These are phyloP conservation scores for Tapirus terrestris DNA, from an alignment of 2,113 vertebrate genomes.

Conservation along the genomic window DNA sequence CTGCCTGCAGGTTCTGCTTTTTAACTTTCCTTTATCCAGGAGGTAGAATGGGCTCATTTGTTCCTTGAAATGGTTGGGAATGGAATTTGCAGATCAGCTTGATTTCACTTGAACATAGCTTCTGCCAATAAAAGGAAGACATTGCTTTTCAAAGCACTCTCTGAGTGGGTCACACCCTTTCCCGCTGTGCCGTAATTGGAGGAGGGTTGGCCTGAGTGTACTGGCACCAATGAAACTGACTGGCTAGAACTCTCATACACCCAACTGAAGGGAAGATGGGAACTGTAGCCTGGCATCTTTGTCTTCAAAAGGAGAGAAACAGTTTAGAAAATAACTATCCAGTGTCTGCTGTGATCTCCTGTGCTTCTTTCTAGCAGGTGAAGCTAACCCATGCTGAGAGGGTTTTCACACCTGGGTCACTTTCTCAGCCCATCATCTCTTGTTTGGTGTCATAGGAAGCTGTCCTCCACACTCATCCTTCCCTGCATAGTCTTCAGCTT, in stretches of 20 bases:
- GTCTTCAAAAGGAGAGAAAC: not conserved
- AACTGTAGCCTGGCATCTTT: not conserved
- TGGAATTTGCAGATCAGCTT: not conserved
- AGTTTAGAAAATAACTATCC: not conserved
- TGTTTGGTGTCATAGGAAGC: not conserved
- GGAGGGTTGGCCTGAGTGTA: not conserved
- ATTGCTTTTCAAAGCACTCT: not conserved
- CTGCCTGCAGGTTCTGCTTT: not conserved
- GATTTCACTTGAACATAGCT: not conserved
- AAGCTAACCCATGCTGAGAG: not conserved
- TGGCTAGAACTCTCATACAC: not conserved
- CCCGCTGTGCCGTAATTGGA: not conserved
- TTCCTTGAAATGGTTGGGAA: constrained; percentile 14
- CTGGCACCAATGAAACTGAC: not conserved
- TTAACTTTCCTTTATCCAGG: not conserved
- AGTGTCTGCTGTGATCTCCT: not conserved
- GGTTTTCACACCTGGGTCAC: not conserved
- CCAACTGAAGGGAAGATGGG: not conserved
- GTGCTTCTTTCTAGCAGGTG: not conserved
- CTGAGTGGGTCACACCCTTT: not conserved
- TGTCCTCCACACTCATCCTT: not conserved
- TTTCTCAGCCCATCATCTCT: not conserved
- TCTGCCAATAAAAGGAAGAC: not conserved
- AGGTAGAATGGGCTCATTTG: not conserved
- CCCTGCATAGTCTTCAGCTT: not conserved